Percentiles rank a stretch among this genome's conserved stretches.
Evolutionary conservation across 2,113 vertebrate species (phyloP).

Genomic region (Dascyllus trimaculatus): DNA sequence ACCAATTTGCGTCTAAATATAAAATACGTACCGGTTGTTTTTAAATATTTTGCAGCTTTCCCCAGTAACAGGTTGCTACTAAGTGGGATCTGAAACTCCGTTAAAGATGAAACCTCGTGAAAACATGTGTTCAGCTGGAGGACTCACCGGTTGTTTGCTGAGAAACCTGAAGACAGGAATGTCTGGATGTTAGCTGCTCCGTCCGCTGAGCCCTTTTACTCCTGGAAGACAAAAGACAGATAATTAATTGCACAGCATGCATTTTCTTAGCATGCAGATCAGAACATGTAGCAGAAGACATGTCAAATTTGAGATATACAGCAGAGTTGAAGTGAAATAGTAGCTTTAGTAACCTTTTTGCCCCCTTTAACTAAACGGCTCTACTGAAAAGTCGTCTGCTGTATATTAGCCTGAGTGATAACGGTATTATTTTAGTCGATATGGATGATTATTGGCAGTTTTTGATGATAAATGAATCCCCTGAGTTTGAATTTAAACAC

Average conservation of each 20-base stretch:
- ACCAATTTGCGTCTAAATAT: too few relatives aligned
- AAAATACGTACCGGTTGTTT: too few relatives aligned
- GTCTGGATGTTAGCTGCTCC: conserved; percentile 23
- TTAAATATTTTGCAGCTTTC: too few relatives aligned
- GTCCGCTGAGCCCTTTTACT: conserved; percentile 5
- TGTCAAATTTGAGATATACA: not conserved
- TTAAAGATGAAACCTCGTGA: not conserved
- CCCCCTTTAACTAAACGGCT: too few relatives aligned
- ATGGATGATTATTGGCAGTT: too few relatives aligned
- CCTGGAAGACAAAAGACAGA: conserved; percentile 25
- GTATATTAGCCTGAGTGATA: too few relatives aligned
- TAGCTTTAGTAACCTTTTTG: too few relatives aligned
- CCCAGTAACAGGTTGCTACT: not conserved
- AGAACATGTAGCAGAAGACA: not conserved
- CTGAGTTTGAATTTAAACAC: too few relatives aligned
- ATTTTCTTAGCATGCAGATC: not conserved
- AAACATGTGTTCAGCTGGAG: not conserved
- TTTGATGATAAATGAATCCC: too few relatives aligned
- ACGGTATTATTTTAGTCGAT: too few relatives aligned
- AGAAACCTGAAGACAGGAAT: conserved; percentile 1
- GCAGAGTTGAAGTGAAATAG: too few relatives aligned
- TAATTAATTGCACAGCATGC: not conserved
- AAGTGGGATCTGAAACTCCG: not conserved
- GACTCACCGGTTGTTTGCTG: conserved; percentile 44
- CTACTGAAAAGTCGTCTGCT: too few relatives aligned